Percentiles rank a stretch among this genome's conserved stretches.
phyloP scores from a whole-genome alignment of 2,797 vertebrate genomes.

The Acanthornis magna region DNA sequence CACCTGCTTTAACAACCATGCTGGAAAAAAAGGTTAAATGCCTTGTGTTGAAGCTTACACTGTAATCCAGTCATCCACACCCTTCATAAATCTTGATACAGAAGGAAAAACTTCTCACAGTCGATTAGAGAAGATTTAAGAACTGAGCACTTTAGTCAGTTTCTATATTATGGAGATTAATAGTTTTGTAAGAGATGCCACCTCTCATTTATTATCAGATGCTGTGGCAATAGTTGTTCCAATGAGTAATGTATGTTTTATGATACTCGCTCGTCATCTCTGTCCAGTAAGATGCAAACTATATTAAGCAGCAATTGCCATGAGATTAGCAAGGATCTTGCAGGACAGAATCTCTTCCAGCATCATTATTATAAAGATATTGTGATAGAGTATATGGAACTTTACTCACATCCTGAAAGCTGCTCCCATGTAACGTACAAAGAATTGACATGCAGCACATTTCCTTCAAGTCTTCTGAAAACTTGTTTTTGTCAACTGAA shows the following conservation, averaged over 20 bases:
- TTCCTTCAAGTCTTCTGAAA: neutral
- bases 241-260: neutral
- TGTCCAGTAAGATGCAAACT: neutral
- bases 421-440: neutral
- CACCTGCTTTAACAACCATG: neutral
- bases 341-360: neutral
- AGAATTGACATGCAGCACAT: accelerated
- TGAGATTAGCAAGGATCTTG: neutral
- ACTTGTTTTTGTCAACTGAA: neutral
- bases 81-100: neutral
- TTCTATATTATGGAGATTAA: neutral
- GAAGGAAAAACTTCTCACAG: neutral
- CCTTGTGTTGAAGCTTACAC: neutral
- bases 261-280: neutral
- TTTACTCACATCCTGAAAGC: neutral
- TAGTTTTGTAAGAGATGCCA: neutral
- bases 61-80: neutral
- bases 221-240: neutral
- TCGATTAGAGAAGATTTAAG: neutral
- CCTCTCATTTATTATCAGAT: neutral
- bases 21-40: neutral
- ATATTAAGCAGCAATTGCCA: neutral
- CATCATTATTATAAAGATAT: neutral
- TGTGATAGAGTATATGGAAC: neutral
- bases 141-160: neutral